Conservation (phyloP, 2,888 invertebrate species). For the Luffia ferchaultella region DNA sequence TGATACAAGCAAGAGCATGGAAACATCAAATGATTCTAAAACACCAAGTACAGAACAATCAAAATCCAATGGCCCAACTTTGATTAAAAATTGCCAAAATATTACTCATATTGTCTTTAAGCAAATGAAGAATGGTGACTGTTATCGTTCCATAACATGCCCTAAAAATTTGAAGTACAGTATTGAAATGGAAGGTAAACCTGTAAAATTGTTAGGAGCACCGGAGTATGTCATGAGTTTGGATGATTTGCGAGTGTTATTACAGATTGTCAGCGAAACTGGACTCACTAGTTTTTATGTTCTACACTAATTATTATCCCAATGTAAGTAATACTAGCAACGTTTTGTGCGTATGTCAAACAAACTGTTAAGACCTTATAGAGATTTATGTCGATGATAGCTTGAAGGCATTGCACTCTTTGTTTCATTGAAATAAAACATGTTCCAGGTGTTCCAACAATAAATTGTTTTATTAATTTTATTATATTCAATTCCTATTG, state of each 20-base stretch:
- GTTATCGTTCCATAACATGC: slow-evolving; percentile 46
- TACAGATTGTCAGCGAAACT: slow-evolving; percentile 59
- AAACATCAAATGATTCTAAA: neutral
- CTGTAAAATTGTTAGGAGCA: slow-evolving; percentile 52
- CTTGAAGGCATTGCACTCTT: too few relatives aligned
- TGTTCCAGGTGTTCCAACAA: too few relatives aligned
- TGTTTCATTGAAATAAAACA: too few relatives aligned
- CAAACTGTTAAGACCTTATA: too few relatives aligned
- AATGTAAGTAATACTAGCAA: too few relatives aligned
- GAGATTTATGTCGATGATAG: too few relatives aligned
- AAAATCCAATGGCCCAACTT: neutral
- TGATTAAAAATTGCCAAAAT: slow-evolving; percentile 10
- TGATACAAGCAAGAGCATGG: neutral
- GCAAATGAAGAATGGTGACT: slow-evolving; percentile 35
- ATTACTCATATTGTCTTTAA: slow-evolving; percentile 49
- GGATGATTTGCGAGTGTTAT: slow-evolving; percentile 53
- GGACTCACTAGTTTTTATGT: slow-evolving; percentile 49
- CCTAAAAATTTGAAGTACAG: slow-evolving; percentile 50
- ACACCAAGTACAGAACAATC: neutral
- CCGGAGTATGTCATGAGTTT: slow-evolving; percentile 51
- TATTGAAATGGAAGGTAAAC: slow-evolving; percentile 44
- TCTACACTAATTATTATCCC: slow-evolving; percentile 30
- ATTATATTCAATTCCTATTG: too few relatives aligned
- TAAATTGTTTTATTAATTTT: too few relatives aligned
- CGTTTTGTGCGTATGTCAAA: too few relatives aligned